A percentile compares a stretch with the other conserved stretches of the same genome.
Evolutionary conservation across 1,140 invertebrate species (phyloP).

Genomic region (Zaprionus inermis): DNA sequence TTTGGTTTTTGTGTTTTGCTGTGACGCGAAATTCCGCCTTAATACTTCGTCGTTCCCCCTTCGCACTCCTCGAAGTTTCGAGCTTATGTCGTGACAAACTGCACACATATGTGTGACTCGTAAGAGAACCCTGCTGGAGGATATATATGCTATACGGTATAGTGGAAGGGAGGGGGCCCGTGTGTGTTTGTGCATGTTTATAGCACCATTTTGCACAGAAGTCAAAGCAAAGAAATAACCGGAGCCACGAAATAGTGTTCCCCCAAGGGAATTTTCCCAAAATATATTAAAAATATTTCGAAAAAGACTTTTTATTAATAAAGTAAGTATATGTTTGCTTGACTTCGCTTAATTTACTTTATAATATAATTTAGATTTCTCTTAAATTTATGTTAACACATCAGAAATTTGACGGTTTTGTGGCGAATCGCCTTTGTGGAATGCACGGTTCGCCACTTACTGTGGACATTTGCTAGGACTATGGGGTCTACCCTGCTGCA

Average conservation of each 20-base stretch:
- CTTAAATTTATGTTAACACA: background rate
- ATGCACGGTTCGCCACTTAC: constrained; percentile 28
- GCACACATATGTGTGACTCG: constrained; percentile 74
- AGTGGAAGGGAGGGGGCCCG: constrained; percentile 27
- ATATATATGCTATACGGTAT: constrained; percentile 16
- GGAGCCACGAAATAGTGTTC: constrained; percentile 48
- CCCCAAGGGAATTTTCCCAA: constrained; percentile 37
- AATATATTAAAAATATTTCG: constrained; percentile 5
- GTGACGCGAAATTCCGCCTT: constrained; percentile 71
- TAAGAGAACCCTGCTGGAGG: constrained; percentile 11
- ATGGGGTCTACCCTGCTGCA: constrained; percentile 59
- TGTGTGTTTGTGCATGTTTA: constrained; percentile 64
- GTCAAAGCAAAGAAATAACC: constrained; percentile 55
- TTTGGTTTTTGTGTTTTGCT: constrained; percentile 81
- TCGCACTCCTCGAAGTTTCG: constrained; percentile 36
- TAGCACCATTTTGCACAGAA: constrained; percentile 75
- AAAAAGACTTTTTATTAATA: background rate
- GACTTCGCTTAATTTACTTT: background rate
- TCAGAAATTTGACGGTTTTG: background rate
- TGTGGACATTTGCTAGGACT: constrained; percentile 49
- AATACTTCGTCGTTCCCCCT: constrained; percentile 19
- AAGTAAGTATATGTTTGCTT: background rate
- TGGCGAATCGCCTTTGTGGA: constrained; percentile 52
- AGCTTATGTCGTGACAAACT: constrained; percentile 82
- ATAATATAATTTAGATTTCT: background rate